phyloP scores from a whole-genome alignment of 2,113 vertebrate species.

The Seriola rivoliana region DNA sequence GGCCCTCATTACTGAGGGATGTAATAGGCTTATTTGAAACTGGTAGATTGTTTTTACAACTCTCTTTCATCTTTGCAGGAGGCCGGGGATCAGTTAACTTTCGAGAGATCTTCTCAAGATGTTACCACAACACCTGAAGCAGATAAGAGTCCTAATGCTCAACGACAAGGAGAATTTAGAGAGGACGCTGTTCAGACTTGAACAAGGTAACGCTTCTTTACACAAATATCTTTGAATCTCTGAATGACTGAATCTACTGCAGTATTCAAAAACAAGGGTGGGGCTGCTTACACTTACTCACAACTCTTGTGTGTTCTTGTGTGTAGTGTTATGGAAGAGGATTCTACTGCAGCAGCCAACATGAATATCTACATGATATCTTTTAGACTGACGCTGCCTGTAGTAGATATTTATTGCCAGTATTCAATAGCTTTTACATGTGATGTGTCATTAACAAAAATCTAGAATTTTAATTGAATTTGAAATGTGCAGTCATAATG shows the following conservation, averaged over 20 bases:
- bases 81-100: not conserved
- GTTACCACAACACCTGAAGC: constrained; percentile 79
- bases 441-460: too few relatives aligned
- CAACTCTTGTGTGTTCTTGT: too few relatives aligned
- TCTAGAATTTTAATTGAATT: too few relatives aligned
- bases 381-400: not conserved
- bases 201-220: constrained; percentile 68
- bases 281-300: not conserved
- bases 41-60: not conserved
- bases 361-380: not conserved
- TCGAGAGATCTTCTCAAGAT: constrained; percentile 51
- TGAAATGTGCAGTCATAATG: too few relatives aligned
- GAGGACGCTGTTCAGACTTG: constrained; percentile 76
- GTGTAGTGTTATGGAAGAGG: not conserved
- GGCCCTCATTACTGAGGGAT: too few relatives aligned
- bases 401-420: not conserved
- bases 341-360: not conserved
- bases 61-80: constrained; percentile 48
- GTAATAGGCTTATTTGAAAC: too few relatives aligned
- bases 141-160: constrained; percentile 77
- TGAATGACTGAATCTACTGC: too few relatives aligned
- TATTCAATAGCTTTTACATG: too few relatives aligned
- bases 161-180: constrained; percentile 72
- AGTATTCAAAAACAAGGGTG: too few relatives aligned
- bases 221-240: not conserved